phyloP scores from a whole-genome alignment of 2,888 invertebrate species.

The Unio delphinus region DNA sequence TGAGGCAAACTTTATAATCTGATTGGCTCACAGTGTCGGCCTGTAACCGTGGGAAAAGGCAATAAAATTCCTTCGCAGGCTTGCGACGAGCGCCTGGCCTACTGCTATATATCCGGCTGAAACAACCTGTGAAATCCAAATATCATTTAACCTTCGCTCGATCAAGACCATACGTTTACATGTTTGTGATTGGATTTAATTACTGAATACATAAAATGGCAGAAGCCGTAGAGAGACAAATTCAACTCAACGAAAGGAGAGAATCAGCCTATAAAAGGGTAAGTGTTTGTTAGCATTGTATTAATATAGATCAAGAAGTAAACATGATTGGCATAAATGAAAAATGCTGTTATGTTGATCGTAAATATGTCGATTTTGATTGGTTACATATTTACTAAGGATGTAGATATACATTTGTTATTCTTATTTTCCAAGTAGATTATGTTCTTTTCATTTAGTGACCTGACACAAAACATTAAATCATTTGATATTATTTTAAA shows the following conservation, averaged over 20 bases:
- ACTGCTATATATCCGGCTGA: conserved; percentile 42
- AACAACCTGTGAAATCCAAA: conserved; percentile 36
- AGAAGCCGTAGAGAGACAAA: conserved; percentile 24
- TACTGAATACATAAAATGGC: conserved; percentile 17
- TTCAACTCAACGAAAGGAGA: conserved; percentile 29
- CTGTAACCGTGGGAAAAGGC: conserved; percentile 63
- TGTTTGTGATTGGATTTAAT: conserved; percentile 2
- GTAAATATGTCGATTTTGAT: too few relatives aligned
- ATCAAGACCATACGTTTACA: background rate
- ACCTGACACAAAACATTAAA: too few relatives aligned
- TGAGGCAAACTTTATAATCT: conserved; percentile 13
- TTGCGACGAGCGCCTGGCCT: conserved; percentile 51
- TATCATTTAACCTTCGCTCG: conserved; percentile 6
- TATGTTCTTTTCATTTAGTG: background rate
- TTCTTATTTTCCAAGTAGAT: background rate
- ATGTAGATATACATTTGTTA: too few relatives aligned
- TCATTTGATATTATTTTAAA: too few relatives aligned
- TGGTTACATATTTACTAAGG: too few relatives aligned
- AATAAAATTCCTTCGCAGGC: conserved; percentile 58
- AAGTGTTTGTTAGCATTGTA: conserved; percentile 9
- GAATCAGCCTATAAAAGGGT: conserved; percentile 39
- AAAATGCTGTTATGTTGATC: background rate
- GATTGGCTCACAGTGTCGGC: conserved; percentile 55
- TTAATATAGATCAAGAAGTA: background rate
- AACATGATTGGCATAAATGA: background rate